These are phyloP conservation scores for Tipula confusa DNA, from an alignment of 2,888 invertebrate genomes.

Conservation along the genomic window DNA sequence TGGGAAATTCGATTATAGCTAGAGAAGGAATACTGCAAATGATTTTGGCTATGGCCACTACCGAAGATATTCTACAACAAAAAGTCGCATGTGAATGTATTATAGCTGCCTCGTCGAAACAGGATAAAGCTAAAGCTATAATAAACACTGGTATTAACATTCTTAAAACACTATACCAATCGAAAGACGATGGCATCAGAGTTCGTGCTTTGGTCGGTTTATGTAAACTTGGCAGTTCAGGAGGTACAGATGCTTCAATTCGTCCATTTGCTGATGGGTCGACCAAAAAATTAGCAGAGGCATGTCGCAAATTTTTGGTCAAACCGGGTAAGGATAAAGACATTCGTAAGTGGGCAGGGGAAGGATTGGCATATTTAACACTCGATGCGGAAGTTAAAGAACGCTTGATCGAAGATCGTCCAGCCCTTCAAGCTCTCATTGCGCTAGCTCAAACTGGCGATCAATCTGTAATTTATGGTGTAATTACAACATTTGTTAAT, in stretches of 20 bases:
- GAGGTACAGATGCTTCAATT: slow-evolving; percentile 92
- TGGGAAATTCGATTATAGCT: slow-evolving; percentile 81
- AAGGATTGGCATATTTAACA: slow-evolving; percentile 93
- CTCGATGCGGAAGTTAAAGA: slow-evolving; percentile 99
- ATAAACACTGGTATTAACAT: slow-evolving; percentile 86
- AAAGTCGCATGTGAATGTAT: slow-evolving; percentile 95
- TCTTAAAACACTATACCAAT: slow-evolving; percentile 87
- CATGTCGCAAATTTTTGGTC: slow-evolving; percentile 85
- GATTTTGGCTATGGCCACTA: slow-evolving; percentile 94
- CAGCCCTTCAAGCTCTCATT: slow-evolving; percentile 79
- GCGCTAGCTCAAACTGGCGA: slow-evolving; percentile 84
- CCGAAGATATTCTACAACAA: slow-evolving; percentile 85
- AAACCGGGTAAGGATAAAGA: slow-evolving; percentile 85
- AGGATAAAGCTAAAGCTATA: slow-evolving; percentile 90
- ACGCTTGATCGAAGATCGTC: slow-evolving; percentile 80
- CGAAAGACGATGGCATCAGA: slow-evolving; percentile 83
- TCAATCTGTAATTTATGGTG: slow-evolving; percentile 83
- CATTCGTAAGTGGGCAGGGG: slow-evolving; percentile 92
- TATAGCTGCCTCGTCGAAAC: slow-evolving; percentile 93
- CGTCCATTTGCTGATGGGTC: slow-evolving; percentile 95
- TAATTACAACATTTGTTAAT: slow-evolving; percentile 92
- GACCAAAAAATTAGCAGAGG: slow-evolving; percentile 84
- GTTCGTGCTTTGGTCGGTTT: slow-evolving; percentile 88
- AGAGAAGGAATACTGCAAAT: slow-evolving; percentile 88
- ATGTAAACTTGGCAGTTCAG: slow-evolving; percentile 92